Evolutionary conservation across 2,888 invertebrate species (phyloP), one percentile per base, ranked within the genome.

Genomic region (Tinea trinotella): DNA sequence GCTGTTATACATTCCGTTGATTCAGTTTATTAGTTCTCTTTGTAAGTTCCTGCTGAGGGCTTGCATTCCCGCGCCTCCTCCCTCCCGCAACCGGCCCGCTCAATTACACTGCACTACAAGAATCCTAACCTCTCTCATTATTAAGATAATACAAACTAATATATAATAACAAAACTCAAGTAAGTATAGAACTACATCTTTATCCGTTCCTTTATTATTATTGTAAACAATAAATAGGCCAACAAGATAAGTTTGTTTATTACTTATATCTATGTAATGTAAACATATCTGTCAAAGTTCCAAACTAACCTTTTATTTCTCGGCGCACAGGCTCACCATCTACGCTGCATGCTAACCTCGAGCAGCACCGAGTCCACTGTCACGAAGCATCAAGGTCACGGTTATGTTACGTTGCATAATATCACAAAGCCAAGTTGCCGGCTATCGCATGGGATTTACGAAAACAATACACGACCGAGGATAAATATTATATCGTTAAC

Each of bases 341-440:
- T 80, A 77, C 82, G 78, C 70, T 82, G 82, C 85, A 85, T 84
- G 75, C 77, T 84, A 83, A 84, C 85, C 84, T 83, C 83, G 82
- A 83, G 81, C 76, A 73, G 72, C 46, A 17, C 46, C 19, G 69
- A 65, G 68, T 72, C 71, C 77, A 81, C 81, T 72, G 73, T 76
- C 75, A 81, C 76, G 70, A 77, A 63, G 73, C 67, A 65, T 73
- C 76, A 83, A 84, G 85, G 85, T 84, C 85, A 83, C 83, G 76
- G 80, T 72, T 81, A 79, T 78, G 76, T 71, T 74, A 72, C 69
- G 70, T 82, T 80, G 76, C 84, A 83, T 84, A 79, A 81, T 74
- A 78, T 67, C 76, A 80, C 77, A 64, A 70, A 76, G 73, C 71
- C 66, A 72, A 64, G 66, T 64, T 71, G 71, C 71, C 74, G 80